Percentiles rank a stretch among this genome's conserved stretches.
These are phyloP conservation scores for Bradysia coprophila DNA, from an alignment of 1,140 invertebrate species.

Conservation along the genomic window DNA sequence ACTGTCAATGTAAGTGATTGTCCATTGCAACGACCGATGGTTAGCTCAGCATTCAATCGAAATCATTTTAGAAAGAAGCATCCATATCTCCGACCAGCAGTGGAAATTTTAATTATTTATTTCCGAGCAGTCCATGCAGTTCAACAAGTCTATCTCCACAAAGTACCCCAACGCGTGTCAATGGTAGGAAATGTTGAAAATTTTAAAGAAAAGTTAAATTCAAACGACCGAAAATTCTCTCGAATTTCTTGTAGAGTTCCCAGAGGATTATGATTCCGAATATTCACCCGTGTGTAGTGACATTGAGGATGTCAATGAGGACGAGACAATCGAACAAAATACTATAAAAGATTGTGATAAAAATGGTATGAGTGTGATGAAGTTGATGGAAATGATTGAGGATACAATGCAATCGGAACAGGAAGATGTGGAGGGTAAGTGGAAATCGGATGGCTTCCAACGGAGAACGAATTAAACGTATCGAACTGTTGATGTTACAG, in stretches of 20 bases:
- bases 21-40: too few relatives aligned
- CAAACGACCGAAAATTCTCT: too few relatives aligned
- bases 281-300: conserved; percentile 24
- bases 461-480: too few relatives aligned
- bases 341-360: conserved; percentile 13
- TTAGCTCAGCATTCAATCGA: too few relatives aligned
- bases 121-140: conserved; percentile 19
- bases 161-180: not conserved
- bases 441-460: too few relatives aligned
- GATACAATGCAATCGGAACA: conserved; percentile 16
- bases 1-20: too few relatives aligned
- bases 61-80: too few relatives aligned
- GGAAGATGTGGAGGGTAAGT: conserved; percentile 16
- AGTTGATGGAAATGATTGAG: conserved; percentile 13
- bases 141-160: conserved; percentile 20
- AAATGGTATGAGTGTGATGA: conserved; percentile 9
- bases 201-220: too few relatives aligned
- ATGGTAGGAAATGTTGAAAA: too few relatives aligned
- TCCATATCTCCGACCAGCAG: too few relatives aligned
- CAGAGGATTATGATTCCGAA: conserved; percentile 11
- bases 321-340: conserved; percentile 5
- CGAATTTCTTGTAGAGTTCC: too few relatives aligned
- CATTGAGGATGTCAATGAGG: conserved; percentile 16
- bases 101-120: not conserved
- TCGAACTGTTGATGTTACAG: too few relatives aligned